Evolutionary conservation across 2,888 invertebrate genomes (phyloP), one percentile per base, ranked within the genome.

Genomic region (Drosophila merina): DNA sequence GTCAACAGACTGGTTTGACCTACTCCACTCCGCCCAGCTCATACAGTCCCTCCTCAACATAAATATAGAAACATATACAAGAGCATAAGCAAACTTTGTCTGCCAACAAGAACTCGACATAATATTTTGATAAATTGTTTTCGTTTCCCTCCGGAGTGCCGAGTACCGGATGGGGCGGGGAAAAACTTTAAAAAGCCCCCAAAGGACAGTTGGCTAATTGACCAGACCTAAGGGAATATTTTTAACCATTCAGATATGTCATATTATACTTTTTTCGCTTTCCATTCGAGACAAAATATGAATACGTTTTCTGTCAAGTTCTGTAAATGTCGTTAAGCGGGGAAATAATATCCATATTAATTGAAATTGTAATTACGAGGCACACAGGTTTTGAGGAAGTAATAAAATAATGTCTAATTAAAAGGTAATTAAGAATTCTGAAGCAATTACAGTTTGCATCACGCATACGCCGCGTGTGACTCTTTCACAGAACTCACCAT

Each of bases 41-140:
- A 20, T 20, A 20, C 0, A 28, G 5, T 4, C 28, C 28, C 40
- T 51, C 62, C 64, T 73, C 51, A 69, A 69, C 72, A 70, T 73
- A 69, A 57, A 80, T 75, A 70, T 67, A 57, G 42, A 54, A 72
- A 72, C 57, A 58, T 58, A 72, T 67, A 51, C 28, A 70, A 57
- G 57, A 57, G 63, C 25, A 56, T 50, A 71, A 47, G 40, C 62
- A 79, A 81, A 83, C 67, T 79, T 83, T 79, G 62, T 59, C 74
- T 75, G 69, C 49, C 62, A 51, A 68, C 49, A 59, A 60, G 49
- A 72, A 73, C 75, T 77, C 72, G 77, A 80, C 81, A 86, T 81
- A 80, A 82, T 86, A 88, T 84, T 86, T 83, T 84, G 84, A 84
- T 84, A 80, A 88, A 84, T 84, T 84, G 88, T 86, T 86, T 72